phyloP scores from a whole-genome alignment of 2,888 invertebrate genomes.

The Pristionchus maxplancki region DNA sequence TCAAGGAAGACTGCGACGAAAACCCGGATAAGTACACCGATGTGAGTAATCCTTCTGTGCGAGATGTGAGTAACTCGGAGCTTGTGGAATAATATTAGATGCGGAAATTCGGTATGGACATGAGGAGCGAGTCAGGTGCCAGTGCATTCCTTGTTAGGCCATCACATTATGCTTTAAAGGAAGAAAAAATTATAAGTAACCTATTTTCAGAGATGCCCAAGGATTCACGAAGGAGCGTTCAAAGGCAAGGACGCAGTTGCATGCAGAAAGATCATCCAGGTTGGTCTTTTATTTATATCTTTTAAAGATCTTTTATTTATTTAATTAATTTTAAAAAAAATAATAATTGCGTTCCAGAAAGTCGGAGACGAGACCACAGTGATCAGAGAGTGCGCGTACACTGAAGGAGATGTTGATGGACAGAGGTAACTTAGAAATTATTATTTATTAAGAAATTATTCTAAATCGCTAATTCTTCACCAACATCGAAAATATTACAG shows the following conservation, averaged over 20 bases:
- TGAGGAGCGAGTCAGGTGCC: too few relatives aligned
- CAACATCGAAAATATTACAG: constrained; percentile 50
- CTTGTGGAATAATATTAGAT: too few relatives aligned
- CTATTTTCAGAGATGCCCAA: constrained; percentile 66
- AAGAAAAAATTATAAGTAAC: too few relatives aligned
- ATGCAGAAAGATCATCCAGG: constrained; percentile 74
- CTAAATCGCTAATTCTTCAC: not conserved
- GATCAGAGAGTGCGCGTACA: constrained; percentile 74
- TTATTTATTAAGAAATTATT: not conserved
- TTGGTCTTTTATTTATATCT: too few relatives aligned
- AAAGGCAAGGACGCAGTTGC: constrained; percentile 62
- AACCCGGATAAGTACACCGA: not conserved
- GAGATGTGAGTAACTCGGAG: too few relatives aligned
- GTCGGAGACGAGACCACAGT: constrained; percentile 55
- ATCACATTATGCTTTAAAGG: too few relatives aligned
- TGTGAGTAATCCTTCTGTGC: not conserved
- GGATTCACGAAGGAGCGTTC: constrained; percentile 61
- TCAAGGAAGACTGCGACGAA: not conserved
- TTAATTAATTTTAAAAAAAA: too few relatives aligned
- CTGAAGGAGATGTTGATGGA: constrained; percentile 67
- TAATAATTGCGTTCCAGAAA: not conserved
- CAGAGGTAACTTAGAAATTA: constrained; percentile 27
- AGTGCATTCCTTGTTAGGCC: too few relatives aligned
- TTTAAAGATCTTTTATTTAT: too few relatives aligned
- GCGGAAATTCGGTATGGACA: too few relatives aligned